Evolutionary conservation across 2,797 vertebrate species (phyloP), one percentile per base, ranked within the genome.

Genomic region (Florisuga fusca): DNA sequence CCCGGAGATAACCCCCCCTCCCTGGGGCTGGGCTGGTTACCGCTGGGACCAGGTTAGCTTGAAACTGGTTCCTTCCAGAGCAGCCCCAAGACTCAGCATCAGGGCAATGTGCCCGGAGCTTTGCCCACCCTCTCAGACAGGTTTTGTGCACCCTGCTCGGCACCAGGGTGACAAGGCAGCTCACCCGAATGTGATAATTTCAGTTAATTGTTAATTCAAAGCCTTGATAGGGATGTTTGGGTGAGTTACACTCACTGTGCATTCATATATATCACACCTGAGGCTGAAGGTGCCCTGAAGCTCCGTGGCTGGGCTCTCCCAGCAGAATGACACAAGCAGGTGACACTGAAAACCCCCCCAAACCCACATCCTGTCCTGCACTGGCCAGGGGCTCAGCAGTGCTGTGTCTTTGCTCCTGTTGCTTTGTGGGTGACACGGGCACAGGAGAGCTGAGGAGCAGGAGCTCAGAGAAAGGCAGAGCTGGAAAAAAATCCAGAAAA

Each of bases 21-120:
- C 31, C 27, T 1, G 20, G 36, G 78, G 45, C 62, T 51, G 2
- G 0, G 0, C 1, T 4, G 26, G 66, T 51, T 45, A 9, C 68
- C 1, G 1, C 29, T 1, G 1, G n/a, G 50, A 14, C 31, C 31
- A 15, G 9, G 18, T 2, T 36, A 9, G n/a, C 41, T 5, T 1
- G 5, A 22, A 25, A 1, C 6, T 57, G 2, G 23, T 10, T 48
- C 43, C 20, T 41, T 15, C 8, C 31, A 5, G 36, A n/a, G 55
- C 57, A 1, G 2, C 81, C 2, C 45, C 62, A 1, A 1, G 0
- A n/a, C 64, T 61, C 7, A 1, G 38, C 41, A 3, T 4, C 5
- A 0, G 51, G 43, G 26, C 1, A 1, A 18, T 4, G 6, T 0
- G 5, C 53, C 33, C 7, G 0, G 6, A 5, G 0, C 5, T 5